phyloP scores from a whole-genome alignment of 2,797 vertebrate species.

The Phylloscopus collybita region DNA sequence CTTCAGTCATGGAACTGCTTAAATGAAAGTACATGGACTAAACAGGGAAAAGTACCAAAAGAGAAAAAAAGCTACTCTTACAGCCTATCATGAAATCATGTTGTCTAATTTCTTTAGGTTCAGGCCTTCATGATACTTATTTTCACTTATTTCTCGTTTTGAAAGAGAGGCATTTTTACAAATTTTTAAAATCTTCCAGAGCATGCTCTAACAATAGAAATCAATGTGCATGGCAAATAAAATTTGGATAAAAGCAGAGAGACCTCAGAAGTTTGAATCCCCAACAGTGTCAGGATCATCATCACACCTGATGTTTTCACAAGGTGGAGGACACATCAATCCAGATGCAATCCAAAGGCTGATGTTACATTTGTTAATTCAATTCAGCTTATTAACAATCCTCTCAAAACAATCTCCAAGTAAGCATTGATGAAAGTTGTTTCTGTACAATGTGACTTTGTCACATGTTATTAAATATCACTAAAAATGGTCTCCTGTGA shows the following conservation, averaged over 20 bases:
- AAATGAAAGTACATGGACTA: not conserved
- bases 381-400: not conserved
- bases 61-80: not conserved
- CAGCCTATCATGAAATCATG: not conserved
- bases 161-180: not conserved
- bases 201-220: rapidly evolving
- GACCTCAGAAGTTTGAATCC: not conserved
- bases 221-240: not conserved
- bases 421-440: not conserved
- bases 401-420: not conserved
- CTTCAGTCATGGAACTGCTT: not conserved
- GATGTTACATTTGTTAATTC: not conserved
- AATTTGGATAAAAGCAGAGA: not conserved
- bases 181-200: not conserved
- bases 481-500: not conserved
- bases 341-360: not conserved
- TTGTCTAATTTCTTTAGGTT: not conserved
- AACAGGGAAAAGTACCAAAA: not conserved
- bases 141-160: not conserved
- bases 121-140: not conserved
- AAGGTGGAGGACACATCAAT: not conserved
- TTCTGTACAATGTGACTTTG: not conserved
- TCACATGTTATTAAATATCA: not conserved
- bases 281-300: not conserved
- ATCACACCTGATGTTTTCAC: not conserved